Conservation (phyloP, 2,888 invertebrate genomes). For the Brachyopa scutellaris region DNA sequence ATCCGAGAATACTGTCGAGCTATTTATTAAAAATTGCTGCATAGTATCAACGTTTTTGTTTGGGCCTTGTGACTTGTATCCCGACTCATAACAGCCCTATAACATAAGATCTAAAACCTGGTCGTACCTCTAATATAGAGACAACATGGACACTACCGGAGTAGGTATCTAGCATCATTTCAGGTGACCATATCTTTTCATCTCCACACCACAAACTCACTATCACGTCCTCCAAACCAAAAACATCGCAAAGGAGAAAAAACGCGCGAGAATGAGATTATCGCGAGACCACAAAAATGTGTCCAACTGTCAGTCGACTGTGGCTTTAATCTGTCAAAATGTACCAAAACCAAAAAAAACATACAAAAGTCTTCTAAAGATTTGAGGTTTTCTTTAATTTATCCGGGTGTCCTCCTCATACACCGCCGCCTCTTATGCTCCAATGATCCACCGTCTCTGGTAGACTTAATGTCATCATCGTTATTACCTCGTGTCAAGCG, state of each 20-base stretch:
- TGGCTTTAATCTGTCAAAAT: constrained; percentile 57
- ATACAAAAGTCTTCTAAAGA: not conserved
- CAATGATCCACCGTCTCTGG: constrained; percentile 11
- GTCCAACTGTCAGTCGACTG: constrained; percentile 60
- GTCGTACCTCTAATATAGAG: no score
- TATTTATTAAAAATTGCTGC: no score
- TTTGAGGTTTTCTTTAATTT: constrained; percentile 51
- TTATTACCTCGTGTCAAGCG: constrained; percentile 70
- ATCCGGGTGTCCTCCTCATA: constrained; percentile 16
- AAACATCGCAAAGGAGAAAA: not conserved
- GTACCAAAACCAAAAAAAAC: constrained; percentile 4
- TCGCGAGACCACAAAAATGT: constrained; percentile 47
- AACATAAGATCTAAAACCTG: no score
- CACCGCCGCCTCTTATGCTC: not conserved
- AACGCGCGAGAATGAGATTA: constrained; percentile 18
- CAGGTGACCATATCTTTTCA: no score
- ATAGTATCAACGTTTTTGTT: no score
- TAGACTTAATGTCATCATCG: constrained; percentile 69
- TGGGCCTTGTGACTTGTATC: no score
- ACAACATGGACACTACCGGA: no score
- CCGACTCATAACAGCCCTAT: no score
- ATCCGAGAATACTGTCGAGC: no score
- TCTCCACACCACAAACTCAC: no score
- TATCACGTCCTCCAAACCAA: not conserved
- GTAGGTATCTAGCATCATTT: no score